Conservation (phyloP, 2,797 vertebrate genomes). For the Etheostoma perlongum region DNA sequence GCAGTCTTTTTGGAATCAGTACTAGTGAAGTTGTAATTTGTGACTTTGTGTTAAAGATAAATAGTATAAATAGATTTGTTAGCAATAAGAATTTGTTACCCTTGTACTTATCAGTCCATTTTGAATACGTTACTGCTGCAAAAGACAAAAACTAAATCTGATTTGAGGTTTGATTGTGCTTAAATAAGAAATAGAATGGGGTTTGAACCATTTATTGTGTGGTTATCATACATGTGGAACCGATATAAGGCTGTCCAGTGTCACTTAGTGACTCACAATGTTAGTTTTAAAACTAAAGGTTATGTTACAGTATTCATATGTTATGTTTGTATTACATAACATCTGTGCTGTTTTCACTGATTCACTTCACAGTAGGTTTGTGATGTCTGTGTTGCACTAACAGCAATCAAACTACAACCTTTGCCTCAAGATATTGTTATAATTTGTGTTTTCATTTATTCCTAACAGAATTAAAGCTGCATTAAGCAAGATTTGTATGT, state of each 20-base stretch:
- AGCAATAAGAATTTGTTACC: not conserved
- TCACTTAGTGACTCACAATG: no score
- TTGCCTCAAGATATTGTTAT: slow-evolving; percentile 43
- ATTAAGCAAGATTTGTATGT: slow-evolving; percentile 42
- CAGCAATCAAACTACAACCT: slow-evolving; percentile 23
- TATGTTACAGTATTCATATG: not conserved
- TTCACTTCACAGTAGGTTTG: not conserved
- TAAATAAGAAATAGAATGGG: not conserved
- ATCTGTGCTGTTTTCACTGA: slow-evolving; percentile 15
- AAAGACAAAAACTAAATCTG: not conserved
- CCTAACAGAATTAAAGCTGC: slow-evolving; percentile 55
- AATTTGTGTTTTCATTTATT: slow-evolving; percentile 59
- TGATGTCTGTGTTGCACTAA: slow-evolving; percentile 32
- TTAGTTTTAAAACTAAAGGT: no score
- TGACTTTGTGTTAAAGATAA: not conserved
- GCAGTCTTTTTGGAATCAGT: not conserved
- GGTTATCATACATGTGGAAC: not conserved
- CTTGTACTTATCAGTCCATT: not conserved
- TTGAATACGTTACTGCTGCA: not conserved
- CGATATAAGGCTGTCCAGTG: not conserved
- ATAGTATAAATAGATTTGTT: not conserved
- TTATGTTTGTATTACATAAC: not conserved
- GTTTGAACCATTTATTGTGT: not conserved
- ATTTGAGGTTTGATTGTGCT: not conserved
- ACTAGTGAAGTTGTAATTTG: not conserved